phyloP scores from a whole-genome alignment of 30 jellyfish, hydroid and myxozoan species.

The Haliclystus octoradiatus region DNA sequence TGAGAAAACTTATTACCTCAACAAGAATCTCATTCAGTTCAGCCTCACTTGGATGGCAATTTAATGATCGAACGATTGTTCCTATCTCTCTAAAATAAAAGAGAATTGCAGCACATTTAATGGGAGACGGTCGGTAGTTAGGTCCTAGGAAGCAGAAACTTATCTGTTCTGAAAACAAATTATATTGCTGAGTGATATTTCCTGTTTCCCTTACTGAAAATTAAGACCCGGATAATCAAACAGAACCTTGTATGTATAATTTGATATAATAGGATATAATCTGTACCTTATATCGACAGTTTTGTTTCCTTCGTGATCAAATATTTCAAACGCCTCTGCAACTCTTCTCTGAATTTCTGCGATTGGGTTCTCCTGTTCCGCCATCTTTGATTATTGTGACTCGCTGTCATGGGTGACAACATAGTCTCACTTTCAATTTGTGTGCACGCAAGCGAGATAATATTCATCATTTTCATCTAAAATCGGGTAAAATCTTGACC shows the following conservation, averaged over 20 bases:
- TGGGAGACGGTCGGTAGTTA: too few relatives aligned
- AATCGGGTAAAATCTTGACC: too few relatives aligned
- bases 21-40: slow-evolving; percentile 66
- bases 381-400: slow-evolving; percentile 48
- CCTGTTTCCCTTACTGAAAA: too few relatives aligned
- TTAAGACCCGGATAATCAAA: too few relatives aligned
- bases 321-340: slow-evolving; percentile 72
- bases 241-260: too few relatives aligned
- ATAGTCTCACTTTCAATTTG: too few relatives aligned
- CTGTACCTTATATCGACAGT: slow-evolving; percentile 72
- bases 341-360: slow-evolving; percentile 57
- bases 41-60: slow-evolving; percentile 95
- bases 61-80: slow-evolving; percentile 73
- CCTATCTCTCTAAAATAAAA: slow-evolving; percentile 66
- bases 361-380: slow-evolving; percentile 51
- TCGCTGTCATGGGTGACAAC: too few relatives aligned
- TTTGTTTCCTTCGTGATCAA: slow-evolving; percentile 70
- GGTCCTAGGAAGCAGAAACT: too few relatives aligned
- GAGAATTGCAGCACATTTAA: not conserved
- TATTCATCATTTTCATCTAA: too few relatives aligned
- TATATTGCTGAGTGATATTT: too few relatives aligned
- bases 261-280: not conserved
- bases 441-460: too few relatives aligned
- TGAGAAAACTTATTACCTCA: slow-evolving; percentile 25
- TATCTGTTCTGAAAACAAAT: too few relatives aligned